Conservation (phyloP, 2,797 vertebrate species). For the Poeciliopsis paucimaculata region DNA sequence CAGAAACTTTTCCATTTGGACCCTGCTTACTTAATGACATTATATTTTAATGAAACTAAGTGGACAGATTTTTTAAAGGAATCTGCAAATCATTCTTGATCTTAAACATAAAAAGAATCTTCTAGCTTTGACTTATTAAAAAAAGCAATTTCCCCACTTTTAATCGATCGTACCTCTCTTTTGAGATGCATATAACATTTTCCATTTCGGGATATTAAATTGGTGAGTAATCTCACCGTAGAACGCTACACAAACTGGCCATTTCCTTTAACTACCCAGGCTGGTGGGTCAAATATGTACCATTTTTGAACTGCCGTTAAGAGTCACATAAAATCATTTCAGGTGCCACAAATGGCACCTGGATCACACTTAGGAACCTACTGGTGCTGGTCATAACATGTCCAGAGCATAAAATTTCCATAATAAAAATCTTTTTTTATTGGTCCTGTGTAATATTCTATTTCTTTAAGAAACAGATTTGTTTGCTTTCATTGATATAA, state of each 20-base stretch:
- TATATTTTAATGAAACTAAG: background rate
- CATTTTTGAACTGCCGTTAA: background rate
- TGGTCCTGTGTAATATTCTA: background rate
- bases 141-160: background rate
- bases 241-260: background rate
- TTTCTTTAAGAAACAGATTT: background rate
- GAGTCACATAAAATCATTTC: background rate
- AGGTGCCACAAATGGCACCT: background rate
- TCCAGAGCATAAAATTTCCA: background rate
- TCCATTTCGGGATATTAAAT: background rate
- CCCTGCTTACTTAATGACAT: background rate
- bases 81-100: background rate
- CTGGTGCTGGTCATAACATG: background rate
- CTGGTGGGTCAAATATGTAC: background rate
- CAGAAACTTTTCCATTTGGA: background rate
- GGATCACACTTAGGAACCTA: background rate
- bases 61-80: background rate
- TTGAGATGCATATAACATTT: background rate
- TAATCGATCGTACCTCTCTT: background rate
- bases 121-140: background rate
- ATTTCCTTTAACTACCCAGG: background rate
- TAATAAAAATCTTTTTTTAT: background rate
- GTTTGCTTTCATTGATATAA: background rate
- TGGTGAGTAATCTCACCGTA: background rate
- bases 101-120: background rate